These are phyloP conservation scores for Brachyistius frenatus DNA, from an alignment of 2,113 vertebrate genomes.

Conservation along the genomic window DNA sequence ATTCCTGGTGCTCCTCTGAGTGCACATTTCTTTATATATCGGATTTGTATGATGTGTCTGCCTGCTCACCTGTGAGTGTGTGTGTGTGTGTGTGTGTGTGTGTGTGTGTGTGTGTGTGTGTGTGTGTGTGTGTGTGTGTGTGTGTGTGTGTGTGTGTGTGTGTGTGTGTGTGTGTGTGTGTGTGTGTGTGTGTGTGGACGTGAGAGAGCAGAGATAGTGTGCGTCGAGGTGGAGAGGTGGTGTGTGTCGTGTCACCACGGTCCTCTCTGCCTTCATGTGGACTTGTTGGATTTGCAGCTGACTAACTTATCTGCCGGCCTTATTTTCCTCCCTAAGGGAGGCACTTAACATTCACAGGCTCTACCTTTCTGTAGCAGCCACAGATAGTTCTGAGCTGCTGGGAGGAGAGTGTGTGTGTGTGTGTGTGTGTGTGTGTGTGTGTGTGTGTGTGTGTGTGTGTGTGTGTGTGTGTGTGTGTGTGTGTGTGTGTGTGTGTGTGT, in stretches of 20 bases:
- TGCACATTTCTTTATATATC: slow-evolving; percentile 3
- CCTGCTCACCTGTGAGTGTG: neutral
- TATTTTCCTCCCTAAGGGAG: slow-evolving; percentile 72
- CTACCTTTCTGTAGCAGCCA: slow-evolving; percentile 73
- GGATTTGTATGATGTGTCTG: slow-evolving; percentile 9
- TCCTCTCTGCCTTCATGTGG: slow-evolving; percentile 69
- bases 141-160: too few species aligned
- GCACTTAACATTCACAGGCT: slow-evolving; percentile 83
- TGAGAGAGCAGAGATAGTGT: slow-evolving; percentile 51
- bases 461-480: slow-evolving; percentile 40
- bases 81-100: too few species aligned
- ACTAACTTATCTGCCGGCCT: slow-evolving; percentile 82
- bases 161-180: neutral
- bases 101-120: neutral
- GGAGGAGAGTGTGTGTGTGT: slow-evolving; percentile 60
- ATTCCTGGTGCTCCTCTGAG: neutral
- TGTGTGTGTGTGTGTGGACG: slow-evolving; percentile 18
- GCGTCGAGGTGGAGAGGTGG: slow-evolving; percentile 57
- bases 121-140: too few species aligned
- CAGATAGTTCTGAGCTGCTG: slow-evolving; percentile 84
- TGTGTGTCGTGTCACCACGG: slow-evolving; percentile 60
- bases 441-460: slow-evolving; percentile 18
- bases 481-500: slow-evolving; percentile 33
- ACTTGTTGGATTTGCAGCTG: slow-evolving; percentile 80
- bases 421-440: slow-evolving; percentile 21